Evolutionary conservation across 2,797 vertebrate species (phyloP).

Genomic region (Sebastes nivosus): DNA sequence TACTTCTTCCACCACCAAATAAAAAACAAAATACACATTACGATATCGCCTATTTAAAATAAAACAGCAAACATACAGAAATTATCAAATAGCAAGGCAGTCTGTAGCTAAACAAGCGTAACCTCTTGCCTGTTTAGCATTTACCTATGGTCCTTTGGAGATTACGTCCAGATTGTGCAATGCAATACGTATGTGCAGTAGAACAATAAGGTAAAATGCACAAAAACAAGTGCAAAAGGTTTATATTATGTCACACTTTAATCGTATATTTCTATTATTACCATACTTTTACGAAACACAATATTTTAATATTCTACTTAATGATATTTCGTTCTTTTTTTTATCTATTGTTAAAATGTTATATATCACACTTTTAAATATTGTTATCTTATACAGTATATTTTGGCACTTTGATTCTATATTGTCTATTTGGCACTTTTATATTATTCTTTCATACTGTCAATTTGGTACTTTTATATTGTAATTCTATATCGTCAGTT

Average conservation of each 20-base stretch:
- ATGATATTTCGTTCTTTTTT: neutral
- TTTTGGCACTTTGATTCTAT: neutral
- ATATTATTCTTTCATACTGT: neutral
- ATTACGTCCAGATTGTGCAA: neutral
- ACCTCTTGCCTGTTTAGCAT: neutral
- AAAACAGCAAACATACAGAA: neutral
- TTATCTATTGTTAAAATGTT: too few relatives aligned
- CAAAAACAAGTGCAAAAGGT: too few relatives aligned
- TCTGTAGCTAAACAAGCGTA: neutral
- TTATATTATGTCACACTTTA: too few relatives aligned
- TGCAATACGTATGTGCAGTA: neutral
- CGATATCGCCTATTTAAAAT: neutral
- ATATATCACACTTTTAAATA: too few relatives aligned
- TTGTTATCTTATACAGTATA: too few relatives aligned
- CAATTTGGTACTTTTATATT: neutral
- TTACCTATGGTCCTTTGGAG: neutral
- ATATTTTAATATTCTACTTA: neutral
- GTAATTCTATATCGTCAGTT: neutral
- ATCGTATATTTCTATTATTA: too few relatives aligned
- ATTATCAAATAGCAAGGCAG: neutral
- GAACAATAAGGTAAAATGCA: neutral
- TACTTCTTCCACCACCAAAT: neutral
- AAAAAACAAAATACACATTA: neutral
- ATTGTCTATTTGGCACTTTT: too few relatives aligned
- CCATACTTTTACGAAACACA: neutral